Conservation (phyloP, 2,113 vertebrate genomes). For the Puffinus mauretanicus region DNA sequence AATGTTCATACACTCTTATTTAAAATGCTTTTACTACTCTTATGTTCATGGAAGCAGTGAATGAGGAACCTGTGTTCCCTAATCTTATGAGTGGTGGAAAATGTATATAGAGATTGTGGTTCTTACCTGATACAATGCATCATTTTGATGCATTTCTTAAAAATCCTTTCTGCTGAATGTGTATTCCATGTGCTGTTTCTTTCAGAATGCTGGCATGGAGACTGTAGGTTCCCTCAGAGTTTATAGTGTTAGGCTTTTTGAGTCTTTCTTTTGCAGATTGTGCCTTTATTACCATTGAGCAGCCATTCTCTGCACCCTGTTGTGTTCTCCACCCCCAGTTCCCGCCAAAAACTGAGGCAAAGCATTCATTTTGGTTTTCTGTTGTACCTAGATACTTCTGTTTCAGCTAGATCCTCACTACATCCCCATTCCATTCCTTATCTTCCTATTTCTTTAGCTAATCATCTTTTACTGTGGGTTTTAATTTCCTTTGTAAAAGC, state of each 20-base stretch:
- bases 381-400: neutral
- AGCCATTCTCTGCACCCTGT: neutral
- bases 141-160: neutral
- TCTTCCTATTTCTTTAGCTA: neutral
- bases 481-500: neutral
- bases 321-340: too few relatives aligned
- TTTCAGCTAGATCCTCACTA: neutral
- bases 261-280: neutral
- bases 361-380: neutral
- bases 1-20: neutral
- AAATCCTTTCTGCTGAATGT: neutral
- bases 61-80: neutral
- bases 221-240: neutral
- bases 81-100: neutral
- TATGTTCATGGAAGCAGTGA: neutral
- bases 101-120: neutral
- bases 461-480: neutral
- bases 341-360: neutral
- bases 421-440: neutral
- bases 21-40: neutral
- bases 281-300: neutral
- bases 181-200: neutral
- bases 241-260: neutral
- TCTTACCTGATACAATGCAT: neutral
- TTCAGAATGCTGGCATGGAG: neutral